These are phyloP conservation scores for Silvanus unidentatus DNA, from an alignment of 2,888 invertebrate genomes.

Conservation along the genomic window DNA sequence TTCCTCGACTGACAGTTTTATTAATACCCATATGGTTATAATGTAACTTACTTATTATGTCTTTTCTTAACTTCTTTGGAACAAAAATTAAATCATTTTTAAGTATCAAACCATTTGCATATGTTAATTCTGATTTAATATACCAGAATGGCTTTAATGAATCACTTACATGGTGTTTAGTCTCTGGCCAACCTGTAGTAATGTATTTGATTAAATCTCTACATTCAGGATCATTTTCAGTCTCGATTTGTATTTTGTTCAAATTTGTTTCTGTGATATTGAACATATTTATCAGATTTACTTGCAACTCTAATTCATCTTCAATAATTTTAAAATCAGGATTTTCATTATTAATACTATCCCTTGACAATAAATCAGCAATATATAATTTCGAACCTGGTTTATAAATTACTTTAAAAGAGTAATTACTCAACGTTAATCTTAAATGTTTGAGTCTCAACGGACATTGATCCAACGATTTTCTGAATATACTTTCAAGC, in stretches of 20 bases:
- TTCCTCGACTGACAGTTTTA: conserved; percentile 14
- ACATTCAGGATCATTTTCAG: conserved; percentile 4
- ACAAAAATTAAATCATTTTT: conserved; percentile 12
- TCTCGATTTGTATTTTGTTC: conserved; percentile 2
- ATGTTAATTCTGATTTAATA: conserved; percentile 4
- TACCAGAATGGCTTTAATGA: conserved; percentile 4
- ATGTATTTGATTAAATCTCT: conserved; percentile 7
- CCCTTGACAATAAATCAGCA: conserved; percentile 28
- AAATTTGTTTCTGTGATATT: conserved; percentile 1
- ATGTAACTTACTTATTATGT: conserved; percentile 15
- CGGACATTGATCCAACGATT: conserved; percentile 14
- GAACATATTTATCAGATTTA: conserved; percentile 1
- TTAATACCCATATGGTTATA: conserved; percentile 17
- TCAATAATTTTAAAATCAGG: background rate
- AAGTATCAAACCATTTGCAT: conserved; percentile 6
- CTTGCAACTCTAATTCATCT: conserved; percentile 3
- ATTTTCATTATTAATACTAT: conserved; percentile 12
- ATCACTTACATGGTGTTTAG: conserved; percentile 6
- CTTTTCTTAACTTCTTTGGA: conserved; percentile 9
- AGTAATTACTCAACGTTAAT: conserved; percentile 15
- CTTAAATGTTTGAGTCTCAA: conserved; percentile 10
- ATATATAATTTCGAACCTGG: conserved; percentile 29
- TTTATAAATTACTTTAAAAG: conserved; percentile 16
- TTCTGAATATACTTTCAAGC: conserved; percentile 24
- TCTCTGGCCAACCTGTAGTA: conserved; percentile 11